Percentiles rank a stretch among this genome's conserved stretches.
These are phyloP conservation scores for Wiebesia pumilae DNA, from an alignment of 1,140 invertebrate species.

Conservation along the genomic window DNA sequence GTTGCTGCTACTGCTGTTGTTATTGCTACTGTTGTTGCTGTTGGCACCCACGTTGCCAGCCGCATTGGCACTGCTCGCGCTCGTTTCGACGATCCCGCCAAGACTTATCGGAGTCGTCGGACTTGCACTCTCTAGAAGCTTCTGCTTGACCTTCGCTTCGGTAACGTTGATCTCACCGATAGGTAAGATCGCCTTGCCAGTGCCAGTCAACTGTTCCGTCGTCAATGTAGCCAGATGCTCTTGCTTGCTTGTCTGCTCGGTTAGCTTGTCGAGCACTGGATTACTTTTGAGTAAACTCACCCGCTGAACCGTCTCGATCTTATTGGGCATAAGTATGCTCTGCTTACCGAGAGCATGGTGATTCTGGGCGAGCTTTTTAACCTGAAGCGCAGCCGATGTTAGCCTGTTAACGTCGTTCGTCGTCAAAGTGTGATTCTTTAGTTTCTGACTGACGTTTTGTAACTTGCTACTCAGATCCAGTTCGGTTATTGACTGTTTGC, in stretches of 20 bases:
- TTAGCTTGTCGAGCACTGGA: conserved; percentile 56
- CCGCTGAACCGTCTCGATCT: conserved; percentile 62
- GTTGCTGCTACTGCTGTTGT: conserved; percentile 62
- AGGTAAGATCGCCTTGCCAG: conserved; percentile 64
- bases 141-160: conserved; percentile 79
- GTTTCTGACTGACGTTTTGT: conserved; percentile 64
- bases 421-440: conserved; percentile 66
- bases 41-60: conserved; percentile 52
- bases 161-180: conserved; percentile 75
- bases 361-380: conserved; percentile 66
- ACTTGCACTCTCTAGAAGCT: conserved; percentile 74
- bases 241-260: conserved; percentile 49
- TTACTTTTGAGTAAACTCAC: conserved; percentile 67
- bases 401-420: conserved; percentile 66
- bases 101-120: conserved; percentile 36
- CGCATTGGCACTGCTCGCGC: conserved; percentile 60
- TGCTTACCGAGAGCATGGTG: conserved; percentile 60
- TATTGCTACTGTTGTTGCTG: conserved; percentile 71
- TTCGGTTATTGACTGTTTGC: conserved; percentile 61
- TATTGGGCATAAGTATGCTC: conserved; percentile 53
- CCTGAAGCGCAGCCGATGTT: conserved; percentile 57
- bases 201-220: conserved; percentile 4
- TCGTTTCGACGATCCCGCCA: conserved; percentile 1
- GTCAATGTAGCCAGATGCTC: conserved; percentile 33
- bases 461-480: conserved; percentile 57